Conservation (phyloP, 2,797 vertebrate species). For the Pseudomugil tenellus region DNA sequence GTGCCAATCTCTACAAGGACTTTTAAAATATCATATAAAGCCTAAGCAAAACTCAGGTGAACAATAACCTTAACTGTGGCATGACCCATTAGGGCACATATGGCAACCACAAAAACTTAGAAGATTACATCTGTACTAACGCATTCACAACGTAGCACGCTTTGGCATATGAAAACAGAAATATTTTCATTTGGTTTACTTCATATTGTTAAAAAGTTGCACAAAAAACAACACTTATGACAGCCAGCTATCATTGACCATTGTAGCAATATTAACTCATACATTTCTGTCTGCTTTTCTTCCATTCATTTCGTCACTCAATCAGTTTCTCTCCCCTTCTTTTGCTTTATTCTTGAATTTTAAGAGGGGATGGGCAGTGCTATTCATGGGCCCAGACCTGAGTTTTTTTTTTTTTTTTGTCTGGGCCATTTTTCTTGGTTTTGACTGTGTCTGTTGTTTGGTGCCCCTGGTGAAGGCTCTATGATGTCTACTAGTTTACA, state of each 20-base stretch:
- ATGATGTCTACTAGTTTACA: conserved; percentile 88
- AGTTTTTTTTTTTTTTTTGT: conserved; percentile 98
- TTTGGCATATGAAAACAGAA: background rate
- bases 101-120: conserved; percentile 33
- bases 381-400: conserved; percentile 86
- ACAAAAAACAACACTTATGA: conserved; percentile 59
- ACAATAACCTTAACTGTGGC: conserved; percentile 34
- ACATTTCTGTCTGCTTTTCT: conserved; percentile 41
- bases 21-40: background rate
- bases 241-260: conserved; percentile 89
- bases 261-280: conserved; percentile 80
- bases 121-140: conserved; percentile 16
- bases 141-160: background rate
- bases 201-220: conserved; percentile 26
- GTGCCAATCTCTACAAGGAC: background rate
- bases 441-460: conserved; percentile 92
- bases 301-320: conserved; percentile 62
- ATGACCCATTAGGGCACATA: conserved; percentile 44
- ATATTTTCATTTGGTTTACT: background rate
- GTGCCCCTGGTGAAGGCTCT: conserved; percentile 86
- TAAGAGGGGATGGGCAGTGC: conserved; percentile 86
- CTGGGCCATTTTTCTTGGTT: conserved; percentile 91
- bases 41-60: conserved; percentile 21
- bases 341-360: conserved; percentile 73
- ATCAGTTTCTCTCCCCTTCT: conserved; percentile 61